Base-by-base conservation (phyloP, 2,888 invertebrate genomes). In the Philonicus albiceps region DNA sequence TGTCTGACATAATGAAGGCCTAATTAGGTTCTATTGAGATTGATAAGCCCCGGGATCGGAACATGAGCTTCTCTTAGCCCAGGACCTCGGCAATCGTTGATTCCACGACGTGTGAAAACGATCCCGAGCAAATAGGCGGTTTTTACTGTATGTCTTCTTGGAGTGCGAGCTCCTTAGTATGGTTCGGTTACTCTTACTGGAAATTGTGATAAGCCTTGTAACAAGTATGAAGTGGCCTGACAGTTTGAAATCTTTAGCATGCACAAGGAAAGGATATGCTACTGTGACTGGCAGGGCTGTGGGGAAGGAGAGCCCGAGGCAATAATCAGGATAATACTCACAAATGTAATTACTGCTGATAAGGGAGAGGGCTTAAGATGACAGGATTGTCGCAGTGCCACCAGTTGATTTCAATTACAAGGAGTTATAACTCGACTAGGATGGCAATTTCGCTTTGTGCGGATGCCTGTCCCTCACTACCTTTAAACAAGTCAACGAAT, bases 1-100 rank as follows among this genome's bases (percentile, higher is more conserved):
- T 34, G 76, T 85, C 78, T 73, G 87, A 40, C 81, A 73, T 87
- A 87, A 87, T 86, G 87, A 78, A 83, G 40, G 49, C 76, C 83
- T 87, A 87, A 87, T 87, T 87, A 87, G 86, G 83, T 86, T 49
- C 43, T 76, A 86, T 87, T 87, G 83, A 87, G 87, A 87, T 87
- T 87, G 86, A 87, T 87, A 87, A 86, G 83, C 87, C 76, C 30
- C 34, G 13, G 80, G 53, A 80, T 80, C 49, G 80, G 43, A 80
- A 80, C 27, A 31, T 2, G 49, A 49, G 80, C 49, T 1, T 22
- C 27, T 27, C n/a, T 11, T 13, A 6, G 49, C 53, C 27, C 40
- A 22, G 7, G 7, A 30, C 6, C 7, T 30, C 34, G 22, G n/a
- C 49, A 27, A 49, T 80, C 7, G 19, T 13, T 80, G 49, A 27